Conservation (phyloP, 1,140 invertebrate species). For the Capitella teleta region DNA sequence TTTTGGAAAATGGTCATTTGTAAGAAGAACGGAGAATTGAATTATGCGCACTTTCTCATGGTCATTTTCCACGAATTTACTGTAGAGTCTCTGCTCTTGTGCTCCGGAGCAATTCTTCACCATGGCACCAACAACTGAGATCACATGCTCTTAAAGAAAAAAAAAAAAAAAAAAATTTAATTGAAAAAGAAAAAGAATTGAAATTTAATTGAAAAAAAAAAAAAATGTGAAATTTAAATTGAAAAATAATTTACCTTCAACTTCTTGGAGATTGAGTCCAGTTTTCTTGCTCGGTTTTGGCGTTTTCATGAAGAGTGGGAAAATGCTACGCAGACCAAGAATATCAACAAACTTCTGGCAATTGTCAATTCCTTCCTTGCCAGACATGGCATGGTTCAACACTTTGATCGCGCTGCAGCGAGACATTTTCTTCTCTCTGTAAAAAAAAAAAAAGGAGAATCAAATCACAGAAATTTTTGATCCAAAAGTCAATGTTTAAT, state of each 20-base stretch:
- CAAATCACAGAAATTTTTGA: not conserved
- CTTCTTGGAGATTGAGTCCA: constrained; percentile 73
- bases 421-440: constrained; percentile 89
- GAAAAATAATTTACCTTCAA: constrained; percentile 58
- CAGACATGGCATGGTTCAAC: constrained; percentile 87
- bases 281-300: constrained; percentile 72
- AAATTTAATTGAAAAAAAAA: no score
- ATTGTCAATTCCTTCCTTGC: constrained; percentile 82
- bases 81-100: constrained; percentile 76
- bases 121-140: constrained; percentile 88
- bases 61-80: constrained; percentile 97
- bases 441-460: not conserved
- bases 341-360: constrained; percentile 99
- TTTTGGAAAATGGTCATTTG: not conserved
- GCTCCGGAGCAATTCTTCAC: constrained; percentile 80
- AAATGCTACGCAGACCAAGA: constrained; percentile 86
- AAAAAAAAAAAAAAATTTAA: no score
- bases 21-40: not conserved
- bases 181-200: no score
- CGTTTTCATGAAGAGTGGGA: constrained; percentile 98
- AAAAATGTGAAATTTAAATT: constrained; percentile 1
- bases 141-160: constrained; percentile 67
- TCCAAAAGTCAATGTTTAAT: not conserved
- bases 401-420: constrained; percentile 93
- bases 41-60: constrained; percentile 65